Conservation (phyloP, 1,140 invertebrate genomes). For the Bombus impatiens region DNA sequence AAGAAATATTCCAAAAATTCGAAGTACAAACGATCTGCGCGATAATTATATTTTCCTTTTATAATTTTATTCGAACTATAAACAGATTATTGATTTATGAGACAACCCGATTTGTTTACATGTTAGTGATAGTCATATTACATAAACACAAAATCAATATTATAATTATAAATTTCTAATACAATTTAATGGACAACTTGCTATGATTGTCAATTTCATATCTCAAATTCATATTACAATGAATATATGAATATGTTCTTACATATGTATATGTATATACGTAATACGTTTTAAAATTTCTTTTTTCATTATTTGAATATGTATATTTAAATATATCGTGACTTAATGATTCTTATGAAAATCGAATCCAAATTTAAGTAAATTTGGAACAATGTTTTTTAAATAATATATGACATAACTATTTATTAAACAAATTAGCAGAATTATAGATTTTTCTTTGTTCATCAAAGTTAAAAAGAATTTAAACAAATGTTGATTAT, state of each 20-base stretch:
- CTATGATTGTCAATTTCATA: background rate
- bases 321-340: background rate
- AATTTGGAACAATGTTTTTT: background rate
- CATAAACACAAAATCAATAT: background rate
- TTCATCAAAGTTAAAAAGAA: background rate
- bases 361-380: background rate
- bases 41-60: background rate
- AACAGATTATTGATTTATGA: conserved; percentile 38
- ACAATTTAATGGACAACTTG: background rate
- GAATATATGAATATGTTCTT: background rate
- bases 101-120: conserved; percentile 14
- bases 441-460: background rate
- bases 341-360: no score
- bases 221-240: background rate
- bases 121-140: background rate
- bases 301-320: background rate
- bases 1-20: conserved; percentile 9
- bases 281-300: background rate
- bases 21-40: background rate
- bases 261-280: background rate
- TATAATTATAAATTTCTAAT: conserved; percentile 15
- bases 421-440: background rate
- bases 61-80: background rate
- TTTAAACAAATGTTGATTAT: background rate
- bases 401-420: background rate